Base-by-base conservation (phyloP, 2,113 vertebrate species). In the Myiopsitta monachus region DNA sequence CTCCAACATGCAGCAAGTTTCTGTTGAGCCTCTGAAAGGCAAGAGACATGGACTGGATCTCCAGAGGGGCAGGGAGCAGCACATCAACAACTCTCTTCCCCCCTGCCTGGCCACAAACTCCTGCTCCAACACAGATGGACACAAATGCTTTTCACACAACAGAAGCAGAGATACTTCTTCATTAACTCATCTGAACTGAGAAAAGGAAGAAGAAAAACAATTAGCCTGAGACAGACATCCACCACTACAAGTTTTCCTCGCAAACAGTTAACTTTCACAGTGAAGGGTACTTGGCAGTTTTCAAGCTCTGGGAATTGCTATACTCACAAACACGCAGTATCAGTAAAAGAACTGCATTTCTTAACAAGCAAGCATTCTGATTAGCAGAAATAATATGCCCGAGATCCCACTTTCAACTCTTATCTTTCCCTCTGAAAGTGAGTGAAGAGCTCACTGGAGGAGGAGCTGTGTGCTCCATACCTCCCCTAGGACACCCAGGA, bases 341-440 rank as follows among this genome's bases (percentile, higher is more conserved):
- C 87, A 52, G 55, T 75, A 57, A 41, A 79, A 74, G 28, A 88
- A 80, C 59, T 62, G 54, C 84, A 47, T 41, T 94, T 90, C 90
- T 84, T 78, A 87, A 47, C 2, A 0, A 92, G 85, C 28, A 59
- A 83, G 57, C 4, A 0, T 68, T 75, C 90, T 67, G 82, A 95
- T 91, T 92, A 94, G 54, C 61, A 88, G 72, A 94, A 95, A 77
- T 88, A 94, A 94, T 8, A 3, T 2, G 43, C 30, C 74, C 22
- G 41, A 94, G 83, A 95, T 74, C 24, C 74, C 70, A 79, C 88
- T 92, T 93, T 81, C 85, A 94, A 90, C 88, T 81, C 90, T 93
- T 55, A 76, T 77, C 88, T 74, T 78, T 38, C 73, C 77, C 82
- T 91, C 92, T 94, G 11, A 3, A 94, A 91, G 69, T 2, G 39